These are phyloP conservation scores for Colletes collaris DNA, from an alignment of 2,888 invertebrate genomes.

Conservation along the genomic window DNA sequence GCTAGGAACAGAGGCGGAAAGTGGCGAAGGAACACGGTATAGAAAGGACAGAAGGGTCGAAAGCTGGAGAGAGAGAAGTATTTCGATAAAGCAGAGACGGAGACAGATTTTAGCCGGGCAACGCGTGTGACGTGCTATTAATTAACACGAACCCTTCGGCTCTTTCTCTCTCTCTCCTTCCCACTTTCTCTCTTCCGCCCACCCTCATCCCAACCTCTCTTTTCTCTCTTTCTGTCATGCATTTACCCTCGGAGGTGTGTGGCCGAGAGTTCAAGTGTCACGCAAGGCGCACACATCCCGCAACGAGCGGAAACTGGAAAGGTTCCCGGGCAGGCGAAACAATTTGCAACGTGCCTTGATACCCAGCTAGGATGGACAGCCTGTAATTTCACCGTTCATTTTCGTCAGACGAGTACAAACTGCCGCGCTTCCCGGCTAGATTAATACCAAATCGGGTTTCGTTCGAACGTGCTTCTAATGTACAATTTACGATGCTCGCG, in stretches of 20 bases:
- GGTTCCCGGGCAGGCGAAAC: slow-evolving; percentile 54
- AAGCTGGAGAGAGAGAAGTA: slow-evolving; percentile 62
- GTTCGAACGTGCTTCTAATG: background rate
- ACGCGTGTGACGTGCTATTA: slow-evolving; percentile 82
- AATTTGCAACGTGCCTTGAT: slow-evolving; percentile 62
- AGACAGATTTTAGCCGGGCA: slow-evolving; percentile 79
- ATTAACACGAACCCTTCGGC: slow-evolving; percentile 82
- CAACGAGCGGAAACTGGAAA: slow-evolving; percentile 61
- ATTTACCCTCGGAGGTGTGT: slow-evolving; percentile 60
- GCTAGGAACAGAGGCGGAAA: slow-evolving; percentile 44
- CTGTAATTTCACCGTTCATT: slow-evolving; percentile 38
- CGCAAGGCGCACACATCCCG: slow-evolving; percentile 73
- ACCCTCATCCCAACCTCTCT: slow-evolving; percentile 21
- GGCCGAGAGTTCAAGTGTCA: slow-evolving; percentile 77
- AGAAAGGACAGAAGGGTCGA: slow-evolving; percentile 47
- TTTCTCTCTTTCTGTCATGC: slow-evolving; percentile 32
- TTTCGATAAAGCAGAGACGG: slow-evolving; percentile 64
- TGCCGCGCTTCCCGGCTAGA: background rate
- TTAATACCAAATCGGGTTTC: slow-evolving; percentile 21
- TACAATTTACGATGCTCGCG: background rate
- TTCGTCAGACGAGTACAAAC: slow-evolving; percentile 6
- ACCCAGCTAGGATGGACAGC: slow-evolving; percentile 39
- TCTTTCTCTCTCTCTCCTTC: slow-evolving; percentile 26
- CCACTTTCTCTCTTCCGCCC: slow-evolving; percentile 49
- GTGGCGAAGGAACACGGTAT: slow-evolving; percentile 36